These are phyloP conservation scores for Matsumurasca onukii DNA, from an alignment of 1,140 invertebrate genomes.

Conservation along the genomic window DNA sequence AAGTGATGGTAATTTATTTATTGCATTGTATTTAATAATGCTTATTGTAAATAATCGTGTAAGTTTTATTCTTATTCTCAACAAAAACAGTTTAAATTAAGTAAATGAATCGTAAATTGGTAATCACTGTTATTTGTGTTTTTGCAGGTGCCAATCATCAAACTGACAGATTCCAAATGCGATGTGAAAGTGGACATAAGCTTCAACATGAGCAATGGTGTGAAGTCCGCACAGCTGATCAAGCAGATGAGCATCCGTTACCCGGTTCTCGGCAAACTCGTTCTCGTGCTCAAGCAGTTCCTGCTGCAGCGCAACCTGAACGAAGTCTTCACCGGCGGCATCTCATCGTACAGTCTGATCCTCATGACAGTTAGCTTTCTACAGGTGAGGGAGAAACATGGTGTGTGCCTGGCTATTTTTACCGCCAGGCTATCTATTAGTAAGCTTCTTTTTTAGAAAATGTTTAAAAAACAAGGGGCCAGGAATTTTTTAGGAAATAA, in stretches of 20 bases:
- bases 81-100: no score
- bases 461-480: no score
- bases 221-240: constrained; percentile 94
- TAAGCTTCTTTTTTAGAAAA: no score
- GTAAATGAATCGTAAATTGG: no score
- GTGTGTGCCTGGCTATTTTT: no score
- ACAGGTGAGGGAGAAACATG: constrained; percentile 67
- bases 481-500: no score
- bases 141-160: constrained; percentile 87
- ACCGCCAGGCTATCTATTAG: no score
- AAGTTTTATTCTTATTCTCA: no score
- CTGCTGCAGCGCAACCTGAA: constrained; percentile 95
- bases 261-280: constrained; percentile 88
- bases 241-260: constrained; percentile 78
- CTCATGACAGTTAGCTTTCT: constrained; percentile 98
- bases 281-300: constrained; percentile 97
- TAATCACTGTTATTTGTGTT: no score
- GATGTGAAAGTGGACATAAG: constrained; percentile 96
- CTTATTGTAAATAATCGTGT: no score
- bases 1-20: no score
- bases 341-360: constrained; percentile 98
- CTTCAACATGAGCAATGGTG: constrained; percentile 96
- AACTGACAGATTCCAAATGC: constrained; percentile 92
- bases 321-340: constrained; percentile 98
- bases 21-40: no score